Percentiles rank a stretch among this genome's conserved stretches.
Conservation (phyloP, 1,140 invertebrate genomes). For the Coboldia fuscipes region DNA sequence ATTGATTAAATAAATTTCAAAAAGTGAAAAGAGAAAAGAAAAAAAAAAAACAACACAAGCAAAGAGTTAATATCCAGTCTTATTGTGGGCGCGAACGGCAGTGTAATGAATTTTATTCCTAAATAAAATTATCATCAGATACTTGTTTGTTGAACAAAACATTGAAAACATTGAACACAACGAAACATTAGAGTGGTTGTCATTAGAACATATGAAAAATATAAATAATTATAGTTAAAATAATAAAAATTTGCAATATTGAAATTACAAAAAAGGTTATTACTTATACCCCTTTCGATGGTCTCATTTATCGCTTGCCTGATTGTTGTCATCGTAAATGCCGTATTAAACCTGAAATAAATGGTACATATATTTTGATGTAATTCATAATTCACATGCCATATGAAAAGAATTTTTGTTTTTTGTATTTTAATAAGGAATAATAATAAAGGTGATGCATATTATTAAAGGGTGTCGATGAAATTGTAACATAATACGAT, state of each 20-base stretch:
- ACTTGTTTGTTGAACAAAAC: neutral
- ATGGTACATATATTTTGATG: neutral
- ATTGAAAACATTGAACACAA: neutral
- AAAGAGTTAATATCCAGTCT: no score
- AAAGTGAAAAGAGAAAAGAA: neutral
- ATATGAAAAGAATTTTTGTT: neutral
- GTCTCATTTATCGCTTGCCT: constrained; percentile 85
- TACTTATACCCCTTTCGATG: constrained; percentile 55
- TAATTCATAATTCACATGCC: neutral
- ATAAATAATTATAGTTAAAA: neutral
- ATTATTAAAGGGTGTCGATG: neutral
- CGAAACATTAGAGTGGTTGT: no score
- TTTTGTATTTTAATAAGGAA: constrained; percentile 33
- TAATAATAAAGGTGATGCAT: constrained; percentile 36
- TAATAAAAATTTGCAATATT: constrained; percentile 1
- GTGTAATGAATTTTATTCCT: no score
- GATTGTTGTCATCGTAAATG: constrained; percentile 77
- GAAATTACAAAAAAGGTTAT: constrained; percentile 7
- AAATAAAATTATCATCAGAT: neutral
- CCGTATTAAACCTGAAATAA: constrained; percentile 60
- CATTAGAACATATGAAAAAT: no score
- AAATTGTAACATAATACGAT: neutral
- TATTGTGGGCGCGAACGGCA: no score
- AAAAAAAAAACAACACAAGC: neutral
- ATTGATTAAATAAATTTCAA: constrained; percentile 6